Conservation (phyloP, 2,113 vertebrate species). For the Rhipidura dahli region DNA sequence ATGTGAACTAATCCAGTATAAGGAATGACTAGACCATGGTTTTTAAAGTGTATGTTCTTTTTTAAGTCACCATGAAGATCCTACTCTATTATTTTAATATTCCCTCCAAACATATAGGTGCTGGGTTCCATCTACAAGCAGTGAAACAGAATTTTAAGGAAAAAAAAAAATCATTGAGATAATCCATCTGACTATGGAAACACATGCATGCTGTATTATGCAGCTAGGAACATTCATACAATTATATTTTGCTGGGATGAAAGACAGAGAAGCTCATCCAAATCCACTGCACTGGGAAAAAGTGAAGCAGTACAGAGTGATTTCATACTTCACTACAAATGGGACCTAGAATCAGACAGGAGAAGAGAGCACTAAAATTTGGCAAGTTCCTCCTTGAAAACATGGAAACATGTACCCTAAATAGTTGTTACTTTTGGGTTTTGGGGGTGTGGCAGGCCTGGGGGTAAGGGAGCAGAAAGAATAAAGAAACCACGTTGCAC, state of each 20-base stretch:
- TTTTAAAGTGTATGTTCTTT: not conserved
- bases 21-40: not conserved
- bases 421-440: not conserved
- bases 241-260: not conserved
- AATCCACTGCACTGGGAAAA: not conserved
- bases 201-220: not conserved
- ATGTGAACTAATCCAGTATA: not conserved
- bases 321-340: not conserved
- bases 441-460: accelerated
- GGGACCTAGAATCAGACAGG: not conserved
- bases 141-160: not conserved
- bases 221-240: not conserved
- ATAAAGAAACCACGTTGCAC: not conserved
- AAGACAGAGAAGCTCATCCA: not conserved
- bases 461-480: not conserved
- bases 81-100: not conserved
- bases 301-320: not conserved
- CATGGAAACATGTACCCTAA: not conserved
- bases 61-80: not conserved
- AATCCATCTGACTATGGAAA: not conserved
- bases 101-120: not conserved
- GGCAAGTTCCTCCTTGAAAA: not conserved
- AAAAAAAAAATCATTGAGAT: not conserved
- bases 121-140: not conserved
- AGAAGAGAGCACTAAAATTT: not conserved